Conservation (phyloP, 1,140 invertebrate genomes). For the Pogonomyrmex barbatus region DNA sequence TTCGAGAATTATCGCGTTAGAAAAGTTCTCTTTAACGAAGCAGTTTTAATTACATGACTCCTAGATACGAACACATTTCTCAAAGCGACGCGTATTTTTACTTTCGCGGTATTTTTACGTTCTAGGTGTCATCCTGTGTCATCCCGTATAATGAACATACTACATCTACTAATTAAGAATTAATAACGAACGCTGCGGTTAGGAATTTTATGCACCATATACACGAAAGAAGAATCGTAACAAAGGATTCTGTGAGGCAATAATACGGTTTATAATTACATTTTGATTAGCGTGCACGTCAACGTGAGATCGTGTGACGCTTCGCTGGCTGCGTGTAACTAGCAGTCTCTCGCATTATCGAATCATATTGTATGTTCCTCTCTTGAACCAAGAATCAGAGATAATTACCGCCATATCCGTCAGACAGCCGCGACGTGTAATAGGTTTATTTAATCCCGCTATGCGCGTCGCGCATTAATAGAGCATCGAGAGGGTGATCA, state of each 20-base stretch:
- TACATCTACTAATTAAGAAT: constrained; percentile 1
- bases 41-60: constrained; percentile 11
- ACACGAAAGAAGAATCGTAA: constrained; percentile 3
- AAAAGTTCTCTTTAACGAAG: constrained; percentile 12
- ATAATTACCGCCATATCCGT: constrained; percentile 41
- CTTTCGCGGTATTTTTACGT: background rate
- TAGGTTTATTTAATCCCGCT: constrained; percentile 48
- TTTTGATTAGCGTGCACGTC: background rate
- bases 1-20: background rate
- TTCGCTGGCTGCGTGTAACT: constrained; percentile 12
- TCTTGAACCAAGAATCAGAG: constrained; percentile 44
- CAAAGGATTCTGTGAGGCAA: background rate
- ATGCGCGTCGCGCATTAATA: constrained; percentile 15
- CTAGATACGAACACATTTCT: background rate
- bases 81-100: background rate
- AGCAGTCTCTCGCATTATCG: constrained; percentile 24
- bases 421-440: constrained; percentile 43
- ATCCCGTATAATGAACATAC: constrained; percentile 8
- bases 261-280: constrained; percentile 22
- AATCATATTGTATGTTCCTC: constrained; percentile 31
- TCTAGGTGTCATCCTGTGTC: background rate
- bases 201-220: background rate
- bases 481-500: constrained; percentile 16
- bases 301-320: background rate
- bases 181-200: background rate